Evolutionary conservation across 23 tunicate genomes (phyloP), one percentile per base, ranked within the genome.

Genomic region (Halocynthia roretzi): DNA sequence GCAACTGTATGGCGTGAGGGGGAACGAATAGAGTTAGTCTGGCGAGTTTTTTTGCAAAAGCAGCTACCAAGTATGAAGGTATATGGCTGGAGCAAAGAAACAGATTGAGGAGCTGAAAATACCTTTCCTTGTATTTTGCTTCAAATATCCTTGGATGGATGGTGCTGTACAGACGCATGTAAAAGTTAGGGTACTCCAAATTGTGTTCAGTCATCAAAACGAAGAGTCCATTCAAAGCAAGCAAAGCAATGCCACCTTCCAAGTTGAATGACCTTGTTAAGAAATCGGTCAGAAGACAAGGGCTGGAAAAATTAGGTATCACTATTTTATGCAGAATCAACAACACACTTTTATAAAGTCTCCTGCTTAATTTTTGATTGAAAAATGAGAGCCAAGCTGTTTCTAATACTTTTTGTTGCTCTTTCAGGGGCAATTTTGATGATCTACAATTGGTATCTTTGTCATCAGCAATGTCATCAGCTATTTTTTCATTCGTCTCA

Each of bases 101-200:
- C 11, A 86, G 15, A 54, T 92, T 62, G 65, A 92, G 50, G 14
- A 86, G 87, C 56, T 82, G 58, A 65, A 92, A 92, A 70, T 86
- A 92, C 9, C 98, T 79, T 51, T 82, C 61, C 69, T 79, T 81
- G 71, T 92, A 92, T 52, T 75, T 78, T 52, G 78, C 85, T 6
- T 85, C 84, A 83, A 92, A 92, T 11, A 92, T 82, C 74, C 98
- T 72, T 48, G 98, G 98, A 68, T 92, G 98, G 20, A 92, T 71
- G 82, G 83, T 68, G n/a, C 77, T 66, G 60, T 92, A 92, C 5
- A 92, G 81, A 61, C 83, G 90, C 18, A 56, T 78, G 77, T 82
- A 92, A 54, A 92, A 92, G 40, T 92, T 82, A 6, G 91, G 92
- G 68, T 83, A 82, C 61, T 92, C 87, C 52, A 92, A 56, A 69